phyloP scores from a whole-genome alignment of 2,113 vertebrate species.

The Apodemus speciosus region DNA sequence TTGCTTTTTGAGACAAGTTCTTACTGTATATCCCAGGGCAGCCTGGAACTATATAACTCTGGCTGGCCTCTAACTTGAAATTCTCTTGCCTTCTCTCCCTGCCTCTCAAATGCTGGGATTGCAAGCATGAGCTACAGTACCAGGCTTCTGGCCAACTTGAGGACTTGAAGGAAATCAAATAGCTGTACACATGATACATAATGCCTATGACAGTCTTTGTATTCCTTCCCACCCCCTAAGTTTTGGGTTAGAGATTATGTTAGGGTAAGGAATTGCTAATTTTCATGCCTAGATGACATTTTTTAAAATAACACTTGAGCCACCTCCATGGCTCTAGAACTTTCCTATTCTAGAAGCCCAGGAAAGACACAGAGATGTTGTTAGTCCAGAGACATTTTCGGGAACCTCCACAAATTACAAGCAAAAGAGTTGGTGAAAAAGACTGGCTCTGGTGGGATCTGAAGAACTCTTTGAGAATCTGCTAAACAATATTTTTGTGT shows the following conservation, averaged over 20 bases:
- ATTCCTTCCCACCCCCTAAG: not conserved
- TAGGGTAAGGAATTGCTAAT: conserved; percentile 6
- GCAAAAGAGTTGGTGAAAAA: conserved; percentile 58
- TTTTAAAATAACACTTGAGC: conserved; percentile 49
- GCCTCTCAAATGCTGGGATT: not conserved
- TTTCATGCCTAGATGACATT: conserved; percentile 42
- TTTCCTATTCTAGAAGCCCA: conserved; percentile 27
- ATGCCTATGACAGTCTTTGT: conserved; percentile 8
- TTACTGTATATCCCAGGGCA: not conserved
- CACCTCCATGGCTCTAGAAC: conserved; percentile 21
- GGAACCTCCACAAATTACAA: conserved; percentile 46
- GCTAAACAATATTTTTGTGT: conserved; percentile 85
- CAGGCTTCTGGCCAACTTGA: not conserved
- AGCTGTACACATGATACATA: conserved; percentile 2
- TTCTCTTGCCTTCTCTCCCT: not conserved
- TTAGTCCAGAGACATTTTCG: conserved; percentile 41
- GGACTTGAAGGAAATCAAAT: conserved; percentile 1
- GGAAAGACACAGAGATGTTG: conserved; percentile 35
- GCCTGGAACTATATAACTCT: not conserved
- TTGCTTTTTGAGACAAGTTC: not conserved
- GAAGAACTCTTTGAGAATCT: conserved; percentile 76
- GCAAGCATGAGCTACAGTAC: not conserved
- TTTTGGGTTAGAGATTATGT: conserved; percentile 35
- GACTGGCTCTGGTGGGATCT: conserved; percentile 67
- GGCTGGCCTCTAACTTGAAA: not conserved